Evolutionary conservation across 2,113 vertebrate species (phyloP).

Genomic region (Rhabdomys dilectus): DNA sequence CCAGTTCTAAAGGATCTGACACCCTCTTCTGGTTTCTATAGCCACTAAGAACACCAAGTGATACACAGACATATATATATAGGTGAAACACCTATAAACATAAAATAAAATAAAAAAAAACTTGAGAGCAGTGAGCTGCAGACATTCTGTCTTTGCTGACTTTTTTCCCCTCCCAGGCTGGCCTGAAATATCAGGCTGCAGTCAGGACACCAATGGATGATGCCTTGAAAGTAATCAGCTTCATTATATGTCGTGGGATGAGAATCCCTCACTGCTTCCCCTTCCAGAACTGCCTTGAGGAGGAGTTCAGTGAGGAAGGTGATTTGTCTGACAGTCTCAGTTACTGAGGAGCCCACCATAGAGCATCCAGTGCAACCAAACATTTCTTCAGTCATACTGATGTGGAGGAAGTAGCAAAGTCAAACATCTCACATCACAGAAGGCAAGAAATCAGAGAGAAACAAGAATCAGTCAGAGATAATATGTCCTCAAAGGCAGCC

Average conservation of each 20-base stretch:
- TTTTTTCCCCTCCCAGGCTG: background rate
- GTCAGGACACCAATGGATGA: background rate
- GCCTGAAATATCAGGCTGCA: background rate
- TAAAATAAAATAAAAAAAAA: background rate
- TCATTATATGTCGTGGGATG: background rate
- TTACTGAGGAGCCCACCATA: conserved; percentile 3
- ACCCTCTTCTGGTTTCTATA: background rate
- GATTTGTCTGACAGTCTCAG: conserved; percentile 56
- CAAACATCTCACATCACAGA: background rate
- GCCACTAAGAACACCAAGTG: background rate
- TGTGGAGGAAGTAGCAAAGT: background rate
- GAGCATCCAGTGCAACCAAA: background rate
- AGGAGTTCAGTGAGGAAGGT: conserved; percentile 54
- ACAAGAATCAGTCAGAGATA: background rate
- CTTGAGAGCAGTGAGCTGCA: background rate
- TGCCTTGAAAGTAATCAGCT: background rate
- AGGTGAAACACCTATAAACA: background rate
- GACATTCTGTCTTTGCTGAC: background rate
- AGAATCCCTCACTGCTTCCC: background rate
- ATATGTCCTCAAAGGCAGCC: background rate
- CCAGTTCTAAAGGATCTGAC: background rate
- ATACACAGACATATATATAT: background rate
- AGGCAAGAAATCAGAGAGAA: background rate
- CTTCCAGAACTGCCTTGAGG: conserved; percentile 54
- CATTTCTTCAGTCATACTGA: background rate